These are phyloP conservation scores for Pachypsylla venusta DNA, from an alignment of 1,140 invertebrate genomes.

Conservation along the genomic window DNA sequence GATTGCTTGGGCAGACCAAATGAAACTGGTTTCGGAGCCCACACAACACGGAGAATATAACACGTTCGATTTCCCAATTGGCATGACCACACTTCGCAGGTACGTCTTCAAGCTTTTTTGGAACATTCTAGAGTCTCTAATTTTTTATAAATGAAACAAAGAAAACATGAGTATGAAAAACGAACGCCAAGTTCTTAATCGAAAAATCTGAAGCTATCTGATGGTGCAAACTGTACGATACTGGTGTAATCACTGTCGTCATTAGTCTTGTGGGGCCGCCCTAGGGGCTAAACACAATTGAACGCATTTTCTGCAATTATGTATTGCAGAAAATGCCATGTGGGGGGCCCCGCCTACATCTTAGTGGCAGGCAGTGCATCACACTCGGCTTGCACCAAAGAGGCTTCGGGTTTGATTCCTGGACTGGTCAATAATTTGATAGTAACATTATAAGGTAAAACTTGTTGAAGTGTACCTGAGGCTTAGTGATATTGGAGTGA, in stretches of 20 bases:
- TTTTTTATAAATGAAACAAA: neutral
- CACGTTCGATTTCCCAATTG: constrained; percentile 57
- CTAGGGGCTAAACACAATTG: too few species aligned
- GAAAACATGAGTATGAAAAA: neutral
- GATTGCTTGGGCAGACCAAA: constrained; percentile 50
- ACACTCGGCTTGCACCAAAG: too few species aligned
- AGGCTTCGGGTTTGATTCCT: too few species aligned
- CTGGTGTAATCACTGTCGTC: neutral
- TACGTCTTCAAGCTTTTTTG: constrained; percentile 21
- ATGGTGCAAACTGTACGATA: neutral
- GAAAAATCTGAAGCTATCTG: neutral
- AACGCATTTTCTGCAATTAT: too few species aligned
- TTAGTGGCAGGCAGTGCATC: too few species aligned
- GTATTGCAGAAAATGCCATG: too few species aligned
- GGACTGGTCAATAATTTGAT: too few species aligned
- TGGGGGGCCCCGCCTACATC: too few species aligned
- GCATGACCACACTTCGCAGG: constrained; percentile 45
- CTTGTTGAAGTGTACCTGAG: too few species aligned
- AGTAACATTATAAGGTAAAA: too few species aligned
- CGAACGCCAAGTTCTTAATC: neutral
- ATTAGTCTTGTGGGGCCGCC: too few species aligned
- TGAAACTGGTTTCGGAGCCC: constrained; percentile 39
- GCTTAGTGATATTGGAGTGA: too few species aligned
- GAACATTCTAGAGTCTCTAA: neutral
- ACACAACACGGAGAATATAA: constrained; percentile 29